Base-by-base conservation (phyloP, 2,113 vertebrate species). In the Oryzias celebensis region DNA sequence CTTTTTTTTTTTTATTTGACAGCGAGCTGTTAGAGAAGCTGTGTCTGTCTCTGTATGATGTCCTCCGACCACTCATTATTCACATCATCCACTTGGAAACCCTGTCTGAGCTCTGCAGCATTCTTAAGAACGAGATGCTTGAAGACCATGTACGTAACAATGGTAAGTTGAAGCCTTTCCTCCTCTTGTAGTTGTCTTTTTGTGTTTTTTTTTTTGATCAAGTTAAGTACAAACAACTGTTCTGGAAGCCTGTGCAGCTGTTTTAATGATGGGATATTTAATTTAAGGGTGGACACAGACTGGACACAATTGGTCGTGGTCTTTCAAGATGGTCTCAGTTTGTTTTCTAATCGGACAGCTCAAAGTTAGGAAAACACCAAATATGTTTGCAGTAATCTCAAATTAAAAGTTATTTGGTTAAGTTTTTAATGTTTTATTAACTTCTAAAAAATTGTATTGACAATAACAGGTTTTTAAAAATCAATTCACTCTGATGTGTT, bases 91-190 rank as follows among this genome's bases (percentile, higher is more conserved):
- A 99, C 84, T 88, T 99, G 85, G 97, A 99, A 88, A 99, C 97
- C 0, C 90, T 99, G 15, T 97, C 97, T 0, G 97, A 99, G 82
- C 96, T 99, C 80, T 99, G 97, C 16, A 93, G 96, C 42, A 99
- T 99, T 80, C 93, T 99, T 58, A 99, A 98, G 92, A 98, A 96
- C 41, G 97, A 99, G 86, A 98, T 99, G 93, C 91, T 99, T 71
- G 97, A 98, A 80, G 97, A 98, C 74, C 97, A 99, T 6, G 95
- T 97, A 14, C 94, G 95, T 48, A 98, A 97, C 84, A 99, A 98
- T 41, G 92, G 97, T 98, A 89, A 4, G 75, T 69, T 15, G 4
- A 14, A 50, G 16, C 16, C 45, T 48, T 46, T 56, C 14, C 59
- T 57, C 48, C 53, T 23, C 3, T 58, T 23, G 49, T 44, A 75